Base-by-base conservation (phyloP, 1,140 invertebrate species). In the Drosophila fuyamai region DNA sequence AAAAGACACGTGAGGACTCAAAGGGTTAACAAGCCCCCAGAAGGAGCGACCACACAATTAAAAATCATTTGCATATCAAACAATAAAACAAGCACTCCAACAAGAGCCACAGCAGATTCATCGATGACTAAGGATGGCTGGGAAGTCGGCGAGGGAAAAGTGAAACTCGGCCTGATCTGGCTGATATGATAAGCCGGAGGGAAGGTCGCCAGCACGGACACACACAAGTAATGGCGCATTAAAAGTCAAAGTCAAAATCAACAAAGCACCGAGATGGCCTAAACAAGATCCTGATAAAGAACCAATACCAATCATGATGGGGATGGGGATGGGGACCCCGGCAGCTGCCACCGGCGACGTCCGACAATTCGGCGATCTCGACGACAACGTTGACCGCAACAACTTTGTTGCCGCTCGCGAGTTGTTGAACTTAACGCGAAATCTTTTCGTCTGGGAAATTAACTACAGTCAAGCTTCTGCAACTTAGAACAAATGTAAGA, bases 351-450 rank as follows among this genome's bases (percentile, higher is more conserved):
- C 82, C 78, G 71, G 63, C 77, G 81, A 75, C 65, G 76, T 70
- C 46, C 73, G 59, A 63, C 47, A 53, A 57, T 70, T 41, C 51
- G 27, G 48, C 60, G 74, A 53, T 46, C 58, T 58, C 43, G 54
- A 74, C 46, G 55, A 72, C 63, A 56, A 63, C 44, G 58, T 86
- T 86, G 82, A 78, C 80, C 80, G 77, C 84, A 76, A 89, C 84
- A 83, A 89, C 77, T 89, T 89, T 81, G 85, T 84, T 81, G 85
- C 62, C 68, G 48, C 60, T 66, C 10, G 61, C 29, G 23, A 84
- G 84, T 90, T 89, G 84, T 89, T 89, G 84, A 89, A 89, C 84
- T 89, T 89, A 84, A 81, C 84, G 85, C 84, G 80, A 89, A 89
- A 89, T 89, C 80, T 73, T 35, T 58, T 36, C 38, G 51, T 57